phyloP scores from a whole-genome alignment of 2,888 invertebrate genomes.

The Harpalus rufipes region DNA sequence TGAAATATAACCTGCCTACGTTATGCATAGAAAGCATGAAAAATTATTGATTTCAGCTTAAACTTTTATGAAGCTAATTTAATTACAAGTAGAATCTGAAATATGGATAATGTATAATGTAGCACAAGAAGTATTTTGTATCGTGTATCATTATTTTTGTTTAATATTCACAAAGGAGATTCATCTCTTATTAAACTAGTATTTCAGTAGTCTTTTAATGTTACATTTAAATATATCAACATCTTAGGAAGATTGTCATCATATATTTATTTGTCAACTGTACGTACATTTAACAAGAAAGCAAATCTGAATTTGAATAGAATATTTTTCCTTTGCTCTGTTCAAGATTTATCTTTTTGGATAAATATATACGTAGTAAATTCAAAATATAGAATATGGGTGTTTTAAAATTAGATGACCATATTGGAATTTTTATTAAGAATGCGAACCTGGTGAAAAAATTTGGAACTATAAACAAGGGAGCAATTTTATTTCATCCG shows the following conservation, averaged over 20 bases:
- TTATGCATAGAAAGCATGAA: constrained; percentile 21
- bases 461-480: too few species aligned
- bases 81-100: constrained; percentile 1
- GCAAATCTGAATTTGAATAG: not conserved
- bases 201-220: constrained; percentile 15
- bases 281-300: not conserved
- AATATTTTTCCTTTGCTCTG: not conserved
- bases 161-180: constrained; percentile 7
- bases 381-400: not conserved
- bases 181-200: constrained; percentile 12
- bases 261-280: not conserved
- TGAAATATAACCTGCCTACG: not conserved
- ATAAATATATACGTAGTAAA: not conserved
- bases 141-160: not conserved
- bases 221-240: not conserved
- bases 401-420: too few species aligned
- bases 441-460: too few species aligned
- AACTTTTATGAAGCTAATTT: constrained; percentile 20
- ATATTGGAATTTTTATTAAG: too few species aligned
- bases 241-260: not conserved
- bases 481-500: too few species aligned
- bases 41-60: constrained; percentile 14
- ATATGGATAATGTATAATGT: not conserved
- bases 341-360: too few species aligned
- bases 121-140: not conserved